phyloP scores from a whole-genome alignment of 2,797 vertebrate genomes.

The Acanthurus lineatus region DNA sequence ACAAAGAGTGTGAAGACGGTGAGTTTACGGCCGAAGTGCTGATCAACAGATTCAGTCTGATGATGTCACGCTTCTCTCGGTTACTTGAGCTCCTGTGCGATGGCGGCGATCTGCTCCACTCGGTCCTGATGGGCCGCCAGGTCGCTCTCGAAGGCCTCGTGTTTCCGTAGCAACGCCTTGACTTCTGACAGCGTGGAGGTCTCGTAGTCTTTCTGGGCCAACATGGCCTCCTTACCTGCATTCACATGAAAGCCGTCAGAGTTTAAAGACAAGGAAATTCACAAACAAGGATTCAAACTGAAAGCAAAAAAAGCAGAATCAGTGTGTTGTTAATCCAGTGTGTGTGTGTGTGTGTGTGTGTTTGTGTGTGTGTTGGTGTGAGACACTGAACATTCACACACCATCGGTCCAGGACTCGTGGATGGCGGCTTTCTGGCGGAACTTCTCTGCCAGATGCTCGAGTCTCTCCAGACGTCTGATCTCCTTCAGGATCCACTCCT shows the following conservation, averaged over 20 bases:
- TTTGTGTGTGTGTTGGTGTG: background rate
- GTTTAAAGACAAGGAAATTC: too few relatives aligned
- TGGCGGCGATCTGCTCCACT: conserved; percentile 96
- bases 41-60: too few relatives aligned
- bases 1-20: background rate
- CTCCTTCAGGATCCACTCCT: conserved; percentile 96
- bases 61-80: background rate
- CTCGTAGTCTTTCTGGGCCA: conserved; percentile 93
- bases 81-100: conserved; percentile 97
- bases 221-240: conserved; percentile 93
- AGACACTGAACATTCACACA: conserved; percentile 38
- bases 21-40: background rate
- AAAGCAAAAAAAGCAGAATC: too few relatives aligned
- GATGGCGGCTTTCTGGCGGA: conserved; percentile 95
- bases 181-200: conserved; percentile 92
- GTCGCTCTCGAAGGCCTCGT: conserved; percentile 97
- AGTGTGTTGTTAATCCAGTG: too few relatives aligned
- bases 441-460: conserved; percentile 95
- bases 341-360: background rate
- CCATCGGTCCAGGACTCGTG: conserved; percentile 95
- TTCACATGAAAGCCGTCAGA: background rate
- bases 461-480: conserved; percentile 94
- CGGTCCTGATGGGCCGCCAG: conserved; percentile 96
- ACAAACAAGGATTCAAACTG: too few relatives aligned
- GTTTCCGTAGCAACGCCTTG: conserved; percentile 94